A percentile compares a stretch with the other conserved stretches of the same genome.
Conservation (phyloP, 2,888 invertebrate genomes). For the Norana najaformis region DNA sequence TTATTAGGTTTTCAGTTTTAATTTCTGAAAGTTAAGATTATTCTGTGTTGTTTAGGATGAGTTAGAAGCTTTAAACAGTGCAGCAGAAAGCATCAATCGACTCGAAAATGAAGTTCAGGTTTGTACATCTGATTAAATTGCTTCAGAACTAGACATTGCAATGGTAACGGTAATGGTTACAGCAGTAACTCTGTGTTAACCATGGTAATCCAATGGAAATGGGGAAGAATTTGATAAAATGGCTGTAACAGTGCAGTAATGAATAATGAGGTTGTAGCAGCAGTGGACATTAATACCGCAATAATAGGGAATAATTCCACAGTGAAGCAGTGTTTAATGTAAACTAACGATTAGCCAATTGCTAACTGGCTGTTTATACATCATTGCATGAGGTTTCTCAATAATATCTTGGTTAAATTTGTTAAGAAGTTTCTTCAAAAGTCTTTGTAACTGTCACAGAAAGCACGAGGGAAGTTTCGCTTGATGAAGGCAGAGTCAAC, state of each 20-base stretch:
- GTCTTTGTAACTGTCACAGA: conserved; percentile 36
- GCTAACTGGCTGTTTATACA: background rate
- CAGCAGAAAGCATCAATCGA: conserved; percentile 92
- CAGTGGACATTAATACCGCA: too few species aligned
- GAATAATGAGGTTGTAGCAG: too few species aligned
- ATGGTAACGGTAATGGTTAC: too few species aligned
- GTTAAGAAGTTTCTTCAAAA: conserved; percentile 8
- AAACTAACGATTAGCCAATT: background rate
- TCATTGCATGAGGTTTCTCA: background rate
- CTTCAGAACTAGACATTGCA: conserved; percentile 3
- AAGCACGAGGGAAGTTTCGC: conserved; percentile 68
- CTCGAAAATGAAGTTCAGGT: conserved; percentile 70
- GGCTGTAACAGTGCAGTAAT: too few species aligned
- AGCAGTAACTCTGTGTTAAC: too few species aligned
- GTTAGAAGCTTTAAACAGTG: conserved; percentile 86
- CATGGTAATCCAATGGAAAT: too few species aligned
- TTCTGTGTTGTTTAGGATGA: conserved; percentile 65
- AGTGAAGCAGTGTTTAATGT: too few species aligned
- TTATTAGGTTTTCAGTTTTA: background rate
- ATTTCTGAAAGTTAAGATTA: background rate
- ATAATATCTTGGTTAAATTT: background rate
- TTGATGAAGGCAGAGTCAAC: conserved; percentile 83
- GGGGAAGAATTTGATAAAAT: too few species aligned
- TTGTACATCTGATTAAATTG: background rate
- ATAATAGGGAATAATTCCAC: too few species aligned